Base-by-base conservation (phyloP, 2,888 invertebrate genomes). In the Apotomis capreana region DNA sequence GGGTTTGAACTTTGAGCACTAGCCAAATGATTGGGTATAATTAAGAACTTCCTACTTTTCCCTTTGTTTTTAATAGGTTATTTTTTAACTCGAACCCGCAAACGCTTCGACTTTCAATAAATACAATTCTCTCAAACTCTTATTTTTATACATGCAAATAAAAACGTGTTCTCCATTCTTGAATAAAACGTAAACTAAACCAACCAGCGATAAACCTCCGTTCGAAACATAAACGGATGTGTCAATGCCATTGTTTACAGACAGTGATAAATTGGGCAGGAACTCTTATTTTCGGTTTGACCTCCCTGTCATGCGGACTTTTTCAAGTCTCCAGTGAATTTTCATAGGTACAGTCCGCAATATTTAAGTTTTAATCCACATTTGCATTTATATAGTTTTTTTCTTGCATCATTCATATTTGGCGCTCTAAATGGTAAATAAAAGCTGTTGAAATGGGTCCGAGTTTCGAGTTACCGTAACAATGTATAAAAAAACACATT, bases 161-260 rank as follows among this genome's bases (percentile, higher is more conserved):
- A 26, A 26, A 26, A 26, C 26, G 26, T 26, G 26, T 26, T 26
- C 26, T 26, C 26, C 26, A 26, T 26, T 40, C 6, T 40, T 40
- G 10, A 54, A 61, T 46, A 60, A 54, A 54, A 54, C 26, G 36
- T 61, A 54, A 36, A 61, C 54, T 61, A 61, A 68, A 61, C 54
- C 54, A 61, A 54, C 44, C 36, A 8, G 13, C 15, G 60, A n/a
- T 61, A 26, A 51, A 4, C 58, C n/a, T 58, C 51, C 57, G 58
- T 51, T 58, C 15, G 54, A 26, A 68, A 62, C 55, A 58, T 58
- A 72, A 61, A 62, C 74, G 68, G 76, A 79, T 79, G 71, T 76
- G 75, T 79, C 79, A 78, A 78, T 77, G 77, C 76, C 76, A 69
- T 76, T 76, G 75, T 76, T 77, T 77, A 71, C 74, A 60, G 79